These are phyloP conservation scores for Heterotilapia buettikoferi DNA, from an alignment of 2,113 vertebrate genomes.

Conservation along the genomic window DNA sequence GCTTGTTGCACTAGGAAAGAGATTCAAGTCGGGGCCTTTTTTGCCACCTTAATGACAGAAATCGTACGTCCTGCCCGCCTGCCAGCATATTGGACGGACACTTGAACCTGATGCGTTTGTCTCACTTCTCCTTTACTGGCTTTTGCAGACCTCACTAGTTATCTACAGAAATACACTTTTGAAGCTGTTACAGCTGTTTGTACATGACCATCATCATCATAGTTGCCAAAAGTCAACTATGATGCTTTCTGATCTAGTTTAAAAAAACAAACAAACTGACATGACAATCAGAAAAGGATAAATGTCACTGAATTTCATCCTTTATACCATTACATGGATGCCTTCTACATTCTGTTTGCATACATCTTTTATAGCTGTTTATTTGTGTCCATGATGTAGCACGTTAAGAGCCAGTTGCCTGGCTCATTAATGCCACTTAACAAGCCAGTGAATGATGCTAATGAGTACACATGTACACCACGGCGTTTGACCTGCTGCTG, in stretches of 20 bases:
- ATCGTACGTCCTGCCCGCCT: rapidly evolving
- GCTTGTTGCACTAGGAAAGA: not conserved
- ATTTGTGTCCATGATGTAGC: not conserved
- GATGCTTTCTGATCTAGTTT: not conserved
- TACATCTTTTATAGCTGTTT: not conserved
- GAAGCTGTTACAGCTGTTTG: not conserved
- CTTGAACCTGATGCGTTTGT: not conserved
- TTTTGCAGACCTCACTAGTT: not conserved
- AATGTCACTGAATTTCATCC: not conserved
- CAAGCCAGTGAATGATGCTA: not conserved
- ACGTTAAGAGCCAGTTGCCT: not conserved
- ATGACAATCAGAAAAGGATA: not conserved
- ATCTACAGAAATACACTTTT: not conserved
- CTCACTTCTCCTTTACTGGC: not conserved
- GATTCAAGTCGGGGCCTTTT: not conserved
- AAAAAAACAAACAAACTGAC: rapidly evolving
- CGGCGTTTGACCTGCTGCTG: not conserved
- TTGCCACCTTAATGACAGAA: not conserved
- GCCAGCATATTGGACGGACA: not conserved
- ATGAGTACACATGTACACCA: not conserved
- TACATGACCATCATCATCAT: not conserved
- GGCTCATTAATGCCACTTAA: not conserved
- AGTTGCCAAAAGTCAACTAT: not conserved
- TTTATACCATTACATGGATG: not conserved
- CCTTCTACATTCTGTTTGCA: not conserved